Conservation (phyloP, 2,113 vertebrate genomes). For the Sigmodon hispidus region DNA sequence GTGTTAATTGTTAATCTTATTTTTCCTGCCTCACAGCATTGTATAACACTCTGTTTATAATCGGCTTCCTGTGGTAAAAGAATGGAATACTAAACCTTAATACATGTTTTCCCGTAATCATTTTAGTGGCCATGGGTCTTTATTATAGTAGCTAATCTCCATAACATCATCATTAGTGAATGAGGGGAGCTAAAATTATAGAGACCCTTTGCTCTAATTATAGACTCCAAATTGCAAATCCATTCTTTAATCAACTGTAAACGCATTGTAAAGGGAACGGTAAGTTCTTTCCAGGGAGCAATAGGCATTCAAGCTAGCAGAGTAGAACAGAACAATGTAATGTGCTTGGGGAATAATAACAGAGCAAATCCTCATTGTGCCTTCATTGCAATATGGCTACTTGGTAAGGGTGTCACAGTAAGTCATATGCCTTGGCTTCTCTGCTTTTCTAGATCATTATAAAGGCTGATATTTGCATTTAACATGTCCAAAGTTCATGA, state of each 20-base stretch:
- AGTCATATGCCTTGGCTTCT: not conserved
- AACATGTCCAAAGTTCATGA: not conserved
- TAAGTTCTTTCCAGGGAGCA: conserved; percentile 80
- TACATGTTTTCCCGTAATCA: conserved; percentile 70
- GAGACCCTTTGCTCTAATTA: conserved; percentile 78
- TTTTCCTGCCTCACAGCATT: conserved; percentile 76
- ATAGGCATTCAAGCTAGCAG: conserved; percentile 68
- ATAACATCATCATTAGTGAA: conserved; percentile 79
- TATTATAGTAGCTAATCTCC: conserved; percentile 74
- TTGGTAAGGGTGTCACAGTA: not conserved
- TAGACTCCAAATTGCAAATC: conserved; percentile 65
- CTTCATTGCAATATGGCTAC: not conserved
- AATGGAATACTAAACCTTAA: conserved; percentile 64
- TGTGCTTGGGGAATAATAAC: conserved; percentile 68
- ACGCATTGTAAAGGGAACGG: conserved; percentile 77
- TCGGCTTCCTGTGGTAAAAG: conserved; percentile 63
- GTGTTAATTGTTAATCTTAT: conserved; percentile 82
- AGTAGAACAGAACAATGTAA: conserved; percentile 65
- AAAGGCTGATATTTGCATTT: not conserved
- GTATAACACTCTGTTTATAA: conserved; percentile 72
- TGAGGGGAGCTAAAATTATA: conserved; percentile 74
- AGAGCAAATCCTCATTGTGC: conserved; percentile 22
- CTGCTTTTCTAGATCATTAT: not conserved
- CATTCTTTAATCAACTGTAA: conserved; percentile 76
- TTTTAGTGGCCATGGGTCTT: conserved; percentile 76